phyloP scores from a whole-genome alignment of 2,888 invertebrate species.

The Hedya salicella region DNA sequence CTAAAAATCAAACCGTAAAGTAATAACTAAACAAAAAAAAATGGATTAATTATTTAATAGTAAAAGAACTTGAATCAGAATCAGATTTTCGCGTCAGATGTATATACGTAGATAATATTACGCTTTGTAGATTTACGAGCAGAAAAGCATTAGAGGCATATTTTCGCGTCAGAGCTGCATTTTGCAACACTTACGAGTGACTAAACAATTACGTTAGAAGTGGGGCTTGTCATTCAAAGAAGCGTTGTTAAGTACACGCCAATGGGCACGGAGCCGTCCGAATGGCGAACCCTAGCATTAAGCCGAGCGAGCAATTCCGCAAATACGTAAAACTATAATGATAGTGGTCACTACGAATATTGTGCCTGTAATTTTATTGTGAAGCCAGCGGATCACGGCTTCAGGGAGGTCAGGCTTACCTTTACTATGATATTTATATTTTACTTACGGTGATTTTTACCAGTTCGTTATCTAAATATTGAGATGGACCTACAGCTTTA shows the following conservation, averaged over 20 bases:
- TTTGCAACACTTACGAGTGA: conserved; percentile 53
- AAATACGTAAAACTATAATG: conserved; percentile 74
- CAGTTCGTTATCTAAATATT: no score
- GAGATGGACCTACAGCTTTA: no score
- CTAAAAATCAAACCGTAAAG: background rate
- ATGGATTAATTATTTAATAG: no score
- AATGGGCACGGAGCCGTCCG: conserved; percentile 63
- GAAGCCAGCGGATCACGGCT: conserved; percentile 15
- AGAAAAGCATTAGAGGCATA: conserved; percentile 21
- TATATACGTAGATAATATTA: no score
- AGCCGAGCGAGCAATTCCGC: conserved; percentile 68
- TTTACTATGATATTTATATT: background rate
- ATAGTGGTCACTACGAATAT: conserved; percentile 64
- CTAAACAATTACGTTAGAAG: conserved; percentile 69
- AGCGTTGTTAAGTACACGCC: conserved; percentile 68
- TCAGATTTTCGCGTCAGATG: no score
- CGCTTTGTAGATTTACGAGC: conserved; percentile 51
- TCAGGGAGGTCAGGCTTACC: background rate
- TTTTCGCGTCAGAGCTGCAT: conserved; percentile 30
- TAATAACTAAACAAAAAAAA: background rate
- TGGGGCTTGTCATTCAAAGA: conserved; percentile 71
- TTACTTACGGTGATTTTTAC: background rate
- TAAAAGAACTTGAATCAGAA: no score
- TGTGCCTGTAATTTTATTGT: conserved; percentile 67
- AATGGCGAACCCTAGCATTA: conserved; percentile 67